phyloP scores from a whole-genome alignment of 92 coral and sea anemone species.

The Phenganax subtilis region DNA sequence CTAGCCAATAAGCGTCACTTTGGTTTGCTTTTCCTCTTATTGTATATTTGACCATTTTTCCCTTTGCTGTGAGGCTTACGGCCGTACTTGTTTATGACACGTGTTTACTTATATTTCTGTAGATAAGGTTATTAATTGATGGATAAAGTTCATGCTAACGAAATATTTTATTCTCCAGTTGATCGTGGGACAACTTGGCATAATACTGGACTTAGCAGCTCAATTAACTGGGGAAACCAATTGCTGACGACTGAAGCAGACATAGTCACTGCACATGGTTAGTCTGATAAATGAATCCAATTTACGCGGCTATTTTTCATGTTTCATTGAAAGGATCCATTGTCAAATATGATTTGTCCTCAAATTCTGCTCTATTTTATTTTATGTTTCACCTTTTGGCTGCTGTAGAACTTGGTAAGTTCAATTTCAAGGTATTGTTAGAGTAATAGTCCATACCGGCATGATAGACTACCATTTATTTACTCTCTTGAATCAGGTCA shows the following conservation, averaged over 20 bases:
- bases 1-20: no score
- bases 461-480: no score
- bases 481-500: conserved; percentile 55
- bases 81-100: no score
- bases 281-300: conserved; percentile 10
- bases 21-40: no score
- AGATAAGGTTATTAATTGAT: not conserved
- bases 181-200: conserved; percentile 52
- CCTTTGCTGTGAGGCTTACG: no score
- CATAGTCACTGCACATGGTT: conserved; percentile 97
- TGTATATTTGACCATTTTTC: no score
- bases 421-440: not conserved
- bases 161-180: conserved; percentile 3
- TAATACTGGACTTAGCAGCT: conserved; percentile 94
- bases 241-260: conserved; percentile 92
- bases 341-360: no score
- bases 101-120: no score
- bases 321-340: not conserved
- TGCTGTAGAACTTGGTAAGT: conserved; percentile 30
- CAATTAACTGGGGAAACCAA: conserved; percentile 74
- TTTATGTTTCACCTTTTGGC: not conserved
- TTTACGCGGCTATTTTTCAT: not conserved
- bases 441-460: no score
- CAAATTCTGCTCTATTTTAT: not conserved
- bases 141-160: not conserved